phyloP scores from a whole-genome alignment of 2,888 invertebrate genomes.

The Zaprionus lineosus region DNA sequence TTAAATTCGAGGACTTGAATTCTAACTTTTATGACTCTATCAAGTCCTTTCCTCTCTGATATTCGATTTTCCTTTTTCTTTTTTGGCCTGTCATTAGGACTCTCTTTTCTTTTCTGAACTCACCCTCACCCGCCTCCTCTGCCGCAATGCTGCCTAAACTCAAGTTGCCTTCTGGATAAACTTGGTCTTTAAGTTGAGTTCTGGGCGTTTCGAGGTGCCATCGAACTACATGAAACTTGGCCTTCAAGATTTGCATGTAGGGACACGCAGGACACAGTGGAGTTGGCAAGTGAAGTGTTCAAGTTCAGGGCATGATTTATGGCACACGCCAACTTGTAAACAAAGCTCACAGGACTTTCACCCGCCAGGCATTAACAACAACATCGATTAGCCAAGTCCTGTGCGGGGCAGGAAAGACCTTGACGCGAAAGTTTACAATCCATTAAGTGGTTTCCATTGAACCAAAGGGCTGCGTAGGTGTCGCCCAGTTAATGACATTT shows the following conservation, averaged over 20 bases:
- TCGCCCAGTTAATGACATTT: conserved; percentile 63
- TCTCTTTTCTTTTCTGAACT: too few relatives aligned
- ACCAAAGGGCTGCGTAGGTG: conserved; percentile 9
- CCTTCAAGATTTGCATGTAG: conserved; percentile 51
- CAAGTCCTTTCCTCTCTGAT: too few relatives aligned
- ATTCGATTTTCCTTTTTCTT: too few relatives aligned
- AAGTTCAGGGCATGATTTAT: conserved; percentile 71
- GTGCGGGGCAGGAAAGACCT: conserved; percentile 47
- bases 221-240: conserved; percentile 21
- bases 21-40: too few relatives aligned
- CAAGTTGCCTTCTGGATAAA: not conserved
- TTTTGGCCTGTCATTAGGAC: too few relatives aligned
- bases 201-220: conserved; percentile 24
- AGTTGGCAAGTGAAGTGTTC: conserved; percentile 46
- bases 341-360: conserved; percentile 42
- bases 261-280: conserved; percentile 60
- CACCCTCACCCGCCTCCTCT: too few relatives aligned
- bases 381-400: conserved; percentile 46
- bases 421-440: conserved; percentile 68
- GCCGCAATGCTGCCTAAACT: too few relatives aligned
- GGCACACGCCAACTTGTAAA: conserved; percentile 57
- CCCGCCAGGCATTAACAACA: conserved; percentile 13
- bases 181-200: not conserved
- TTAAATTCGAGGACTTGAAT: too few relatives aligned
- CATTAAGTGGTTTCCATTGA: conserved; percentile 47